A percentile compares a stretch with the other conserved stretches of the same genome.
These are phyloP conservation scores for Clarias pachynema DNA, from an alignment of 2,797 vertebrate species.

Conservation along the genomic window DNA sequence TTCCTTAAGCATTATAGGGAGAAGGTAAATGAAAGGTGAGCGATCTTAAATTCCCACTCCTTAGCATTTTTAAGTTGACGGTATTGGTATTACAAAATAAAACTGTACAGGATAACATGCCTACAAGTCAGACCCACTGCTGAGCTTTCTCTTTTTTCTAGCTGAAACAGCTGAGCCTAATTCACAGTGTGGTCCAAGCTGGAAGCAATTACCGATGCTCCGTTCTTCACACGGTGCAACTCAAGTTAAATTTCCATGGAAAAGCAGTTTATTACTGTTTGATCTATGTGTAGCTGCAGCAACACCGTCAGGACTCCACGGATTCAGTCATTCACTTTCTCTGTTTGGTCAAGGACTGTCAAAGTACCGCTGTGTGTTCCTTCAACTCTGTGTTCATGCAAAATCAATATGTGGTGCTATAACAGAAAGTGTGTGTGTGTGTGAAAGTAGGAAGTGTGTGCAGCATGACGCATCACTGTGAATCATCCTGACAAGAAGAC, in stretches of 20 bases:
- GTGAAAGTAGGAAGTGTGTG: constrained; percentile 23
- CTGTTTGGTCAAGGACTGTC: constrained; percentile 23
- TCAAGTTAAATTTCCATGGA: constrained; percentile 40
- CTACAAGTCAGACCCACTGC: constrained; percentile 39
- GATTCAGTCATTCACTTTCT: background rate
- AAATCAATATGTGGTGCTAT: constrained; percentile 7
- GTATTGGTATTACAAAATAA: background rate
- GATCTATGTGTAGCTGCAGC: constrained; percentile 39
- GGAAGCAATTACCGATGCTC: constrained; percentile 31
- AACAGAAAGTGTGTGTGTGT: background rate
- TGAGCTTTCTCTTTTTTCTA: constrained; percentile 44
- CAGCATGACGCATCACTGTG: background rate
- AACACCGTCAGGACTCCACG: constrained; percentile 11
- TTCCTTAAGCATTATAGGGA: background rate
- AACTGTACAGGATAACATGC: constrained; percentile 15
- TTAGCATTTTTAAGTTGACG: constrained; percentile 10
- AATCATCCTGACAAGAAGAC: background rate
- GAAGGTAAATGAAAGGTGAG: background rate
- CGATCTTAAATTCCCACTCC: background rate
- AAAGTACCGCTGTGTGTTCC: background rate
- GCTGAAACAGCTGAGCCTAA: constrained; percentile 40
- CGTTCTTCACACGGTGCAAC: constrained; percentile 26
- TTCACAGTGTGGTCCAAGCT: constrained; percentile 41
- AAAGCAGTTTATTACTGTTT: constrained; percentile 55
- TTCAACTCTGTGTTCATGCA: background rate